Evolutionary conservation across 2,797 vertebrate genomes (phyloP).

Genomic region (Melanotaenia maccullochi): DNA sequence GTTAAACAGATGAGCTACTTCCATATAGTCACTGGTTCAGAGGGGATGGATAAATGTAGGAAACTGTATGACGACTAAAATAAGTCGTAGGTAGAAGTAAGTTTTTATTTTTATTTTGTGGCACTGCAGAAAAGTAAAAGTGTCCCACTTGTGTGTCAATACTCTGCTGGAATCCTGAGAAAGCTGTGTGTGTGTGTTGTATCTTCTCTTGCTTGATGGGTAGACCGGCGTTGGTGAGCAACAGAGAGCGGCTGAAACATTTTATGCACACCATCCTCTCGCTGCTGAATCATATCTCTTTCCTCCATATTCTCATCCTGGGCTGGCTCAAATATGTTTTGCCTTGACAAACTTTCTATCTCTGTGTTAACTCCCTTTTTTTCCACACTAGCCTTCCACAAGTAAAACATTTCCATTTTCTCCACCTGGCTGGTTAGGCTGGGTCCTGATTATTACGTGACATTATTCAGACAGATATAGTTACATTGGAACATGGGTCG

Average conservation of each 20-base stretch:
- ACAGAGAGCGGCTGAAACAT: not conserved
- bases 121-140: no score
- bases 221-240: constrained; percentile 18
- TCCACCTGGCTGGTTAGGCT: constrained; percentile 1
- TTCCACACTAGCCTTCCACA: not conserved
- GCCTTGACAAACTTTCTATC: constrained; percentile 32
- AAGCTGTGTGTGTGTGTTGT: constrained; percentile 25
- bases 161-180: constrained; percentile 38
- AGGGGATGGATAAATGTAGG: constrained; percentile 4
- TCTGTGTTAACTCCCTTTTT: constrained; percentile 5
- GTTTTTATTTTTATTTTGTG: constrained; percentile 50
- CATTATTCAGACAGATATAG: not conserved
- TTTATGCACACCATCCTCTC: constrained; percentile 28
- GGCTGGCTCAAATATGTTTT: constrained; percentile 11
- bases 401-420: constrained; percentile 17
- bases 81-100: constrained; percentile 17
- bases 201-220: constrained; percentile 40
- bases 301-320: constrained; percentile 39
- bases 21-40: not conserved
- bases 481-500: not conserved
- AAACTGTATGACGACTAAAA: not conserved
- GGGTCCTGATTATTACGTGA: not conserved
- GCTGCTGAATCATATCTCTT: constrained; percentile 54
- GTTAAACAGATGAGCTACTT: no score
- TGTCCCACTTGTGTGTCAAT: constrained; percentile 42